Percentiles rank a stretch among this genome's conserved stretches.
Conservation (phyloP, 2,113 vertebrate genomes). For the Cyanoramphus novaezelandiae region DNA sequence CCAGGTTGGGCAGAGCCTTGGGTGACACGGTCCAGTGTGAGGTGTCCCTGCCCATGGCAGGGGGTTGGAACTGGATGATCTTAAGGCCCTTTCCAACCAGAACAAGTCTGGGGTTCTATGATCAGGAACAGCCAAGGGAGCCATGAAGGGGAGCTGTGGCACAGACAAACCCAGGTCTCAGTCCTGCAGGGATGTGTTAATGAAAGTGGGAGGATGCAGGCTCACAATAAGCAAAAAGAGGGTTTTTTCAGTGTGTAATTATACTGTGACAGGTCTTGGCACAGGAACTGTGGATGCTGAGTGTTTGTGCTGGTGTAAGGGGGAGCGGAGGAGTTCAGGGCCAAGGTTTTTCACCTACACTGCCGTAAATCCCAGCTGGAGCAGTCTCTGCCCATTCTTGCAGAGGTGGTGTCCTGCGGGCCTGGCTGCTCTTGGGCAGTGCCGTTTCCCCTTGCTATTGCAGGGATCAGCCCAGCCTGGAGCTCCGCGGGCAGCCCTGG, state of each 20-base stretch:
- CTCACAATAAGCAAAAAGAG: neutral
- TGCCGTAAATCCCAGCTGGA: accelerated
- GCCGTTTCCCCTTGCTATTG: accelerated
- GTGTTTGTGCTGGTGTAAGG: neutral
- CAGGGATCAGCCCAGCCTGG: neutral
- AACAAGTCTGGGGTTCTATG: neutral
- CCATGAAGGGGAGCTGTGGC: neutral
- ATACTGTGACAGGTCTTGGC: neutral
- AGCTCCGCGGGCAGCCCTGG: neutral
- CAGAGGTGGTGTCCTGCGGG: neutral
- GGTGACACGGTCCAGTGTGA: neutral
- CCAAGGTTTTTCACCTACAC: no score
- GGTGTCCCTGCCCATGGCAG: neutral
- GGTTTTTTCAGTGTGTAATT: accelerated
- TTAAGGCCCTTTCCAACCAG: neutral
- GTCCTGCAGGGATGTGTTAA: neutral
- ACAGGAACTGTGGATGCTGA: neutral
- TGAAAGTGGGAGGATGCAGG: neutral
- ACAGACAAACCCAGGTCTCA: neutral
- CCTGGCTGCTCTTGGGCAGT: neutral
- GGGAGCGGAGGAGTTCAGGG: neutral
- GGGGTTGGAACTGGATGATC: neutral
- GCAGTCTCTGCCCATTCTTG: neutral
- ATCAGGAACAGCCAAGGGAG: neutral
- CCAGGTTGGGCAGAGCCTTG: neutral